Conservation (phyloP, 2,113 vertebrate genomes). For the Hiodon alosoides region DNA sequence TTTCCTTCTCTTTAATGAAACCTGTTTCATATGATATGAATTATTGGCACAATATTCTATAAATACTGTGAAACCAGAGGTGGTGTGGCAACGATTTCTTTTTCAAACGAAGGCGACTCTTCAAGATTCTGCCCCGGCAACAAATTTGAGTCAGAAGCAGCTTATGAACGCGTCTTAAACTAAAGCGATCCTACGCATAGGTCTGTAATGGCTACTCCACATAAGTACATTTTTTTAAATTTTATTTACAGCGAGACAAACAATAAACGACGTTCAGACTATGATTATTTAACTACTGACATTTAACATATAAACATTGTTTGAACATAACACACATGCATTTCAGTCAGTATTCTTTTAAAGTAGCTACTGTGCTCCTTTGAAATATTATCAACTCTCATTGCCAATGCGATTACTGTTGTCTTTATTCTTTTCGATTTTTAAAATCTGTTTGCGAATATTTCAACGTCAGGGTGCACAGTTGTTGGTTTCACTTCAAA, state of each 20-base stretch:
- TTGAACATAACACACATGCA: conserved; percentile 40
- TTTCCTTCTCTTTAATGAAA: not conserved
- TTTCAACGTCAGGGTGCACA: not conserved
- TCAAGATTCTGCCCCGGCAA: not conserved
- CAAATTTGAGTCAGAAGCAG: conserved; percentile 8
- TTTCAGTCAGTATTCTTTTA: conserved; percentile 26
- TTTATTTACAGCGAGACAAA: conserved; percentile 38
- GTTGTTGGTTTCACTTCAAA: not conserved
- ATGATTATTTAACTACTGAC: conserved; percentile 24
- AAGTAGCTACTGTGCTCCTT: not conserved
- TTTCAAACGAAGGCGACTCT: conserved; percentile 2
- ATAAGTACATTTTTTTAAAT: not conserved
- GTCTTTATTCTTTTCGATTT: not conserved
- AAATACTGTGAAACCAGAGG: not conserved
- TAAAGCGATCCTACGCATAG: conserved; percentile 8
- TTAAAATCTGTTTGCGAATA: not conserved
- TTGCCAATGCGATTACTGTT: not conserved
- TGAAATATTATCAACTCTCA: not conserved
- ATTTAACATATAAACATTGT: conserved; percentile 30
- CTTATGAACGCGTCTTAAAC: conserved; percentile 10
- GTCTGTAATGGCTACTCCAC: not conserved
- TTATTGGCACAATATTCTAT: conserved; percentile 2
- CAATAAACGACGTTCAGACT: conserved; percentile 31
- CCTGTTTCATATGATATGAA: not conserved
- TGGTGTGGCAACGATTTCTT: not conserved